Evolutionary conservation across 1,140 invertebrate species (phyloP).

Genomic region (Zophobas atratus): DNA sequence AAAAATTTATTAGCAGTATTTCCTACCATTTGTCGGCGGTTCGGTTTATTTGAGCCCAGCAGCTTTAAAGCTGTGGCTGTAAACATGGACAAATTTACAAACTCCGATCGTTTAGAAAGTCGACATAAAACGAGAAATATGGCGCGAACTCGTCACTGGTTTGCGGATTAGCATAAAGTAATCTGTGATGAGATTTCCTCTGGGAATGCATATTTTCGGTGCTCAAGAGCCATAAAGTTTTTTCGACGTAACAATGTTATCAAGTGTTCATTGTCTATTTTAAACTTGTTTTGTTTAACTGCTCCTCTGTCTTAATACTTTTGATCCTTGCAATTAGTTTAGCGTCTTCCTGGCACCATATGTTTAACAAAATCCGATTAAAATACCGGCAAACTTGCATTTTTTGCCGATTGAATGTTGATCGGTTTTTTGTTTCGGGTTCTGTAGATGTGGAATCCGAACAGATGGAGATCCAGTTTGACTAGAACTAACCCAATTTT

Average conservation of each 20-base stretch:
- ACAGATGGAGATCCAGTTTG: slow-evolving; percentile 8
- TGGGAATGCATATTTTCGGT: background rate
- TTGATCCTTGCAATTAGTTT: slow-evolving; percentile 13
- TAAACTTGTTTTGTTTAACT: slow-evolving; percentile 20
- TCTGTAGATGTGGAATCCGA: background rate
- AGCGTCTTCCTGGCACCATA: background rate
- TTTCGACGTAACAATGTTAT: slow-evolving; percentile 18
- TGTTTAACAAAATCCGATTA: background rate
- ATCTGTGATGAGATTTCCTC: background rate
- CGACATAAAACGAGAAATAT: too few species aligned
- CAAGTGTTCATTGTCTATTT: slow-evolving; percentile 6
- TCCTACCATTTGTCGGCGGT: background rate
- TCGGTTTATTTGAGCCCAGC: background rate
- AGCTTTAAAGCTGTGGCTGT: background rate
- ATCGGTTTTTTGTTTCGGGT: slow-evolving; percentile 3
- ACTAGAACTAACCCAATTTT: slow-evolving; percentile 24
- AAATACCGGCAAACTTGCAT: background rate
- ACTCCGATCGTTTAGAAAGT: too few species aligned
- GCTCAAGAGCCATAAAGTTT: background rate
- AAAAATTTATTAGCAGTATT: slow-evolving; percentile 27
- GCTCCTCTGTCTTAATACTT: slow-evolving; percentile 7
- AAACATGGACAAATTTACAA: background rate
- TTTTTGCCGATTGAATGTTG: slow-evolving; percentile 1
- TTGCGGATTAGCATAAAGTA: background rate
- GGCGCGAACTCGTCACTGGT: too few species aligned